Conservation (phyloP, 2,888 invertebrate genomes). For the Erebia epiphron region DNA sequence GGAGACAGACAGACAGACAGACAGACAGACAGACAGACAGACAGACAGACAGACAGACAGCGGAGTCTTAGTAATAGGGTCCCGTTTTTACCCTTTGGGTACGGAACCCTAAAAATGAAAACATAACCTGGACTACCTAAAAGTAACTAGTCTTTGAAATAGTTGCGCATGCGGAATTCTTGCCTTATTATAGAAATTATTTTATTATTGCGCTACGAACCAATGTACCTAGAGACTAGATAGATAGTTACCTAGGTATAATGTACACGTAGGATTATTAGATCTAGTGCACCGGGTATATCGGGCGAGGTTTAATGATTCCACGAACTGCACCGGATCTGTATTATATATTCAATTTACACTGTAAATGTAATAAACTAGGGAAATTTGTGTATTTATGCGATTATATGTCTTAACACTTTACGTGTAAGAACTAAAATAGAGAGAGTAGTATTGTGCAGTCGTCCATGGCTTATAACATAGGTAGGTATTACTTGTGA, state of each 20-base stretch:
- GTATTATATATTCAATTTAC: slow-evolving; percentile 45
- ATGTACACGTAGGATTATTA: slow-evolving; percentile 19
- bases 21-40: too few relatives aligned
- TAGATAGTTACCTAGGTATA: not conserved
- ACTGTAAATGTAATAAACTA: slow-evolving; percentile 31
- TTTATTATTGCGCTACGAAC: not conserved
- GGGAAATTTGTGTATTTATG: not conserved
- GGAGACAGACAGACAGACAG: too few relatives aligned
- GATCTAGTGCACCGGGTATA: slow-evolving; percentile 29
- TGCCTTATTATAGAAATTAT: not conserved
- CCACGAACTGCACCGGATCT: slow-evolving; percentile 45
- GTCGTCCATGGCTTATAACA: not conserved
- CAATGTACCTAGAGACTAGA: not conserved
- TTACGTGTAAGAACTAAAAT: not conserved
- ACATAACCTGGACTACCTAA: too few relatives aligned
- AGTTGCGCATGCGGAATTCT: not conserved
- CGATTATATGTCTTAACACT: slow-evolving; percentile 1
- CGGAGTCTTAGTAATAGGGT: too few relatives aligned
- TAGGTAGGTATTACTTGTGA: not conserved
- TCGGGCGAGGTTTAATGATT: slow-evolving; percentile 44
- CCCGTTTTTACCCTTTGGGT: too few relatives aligned
- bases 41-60: too few relatives aligned
- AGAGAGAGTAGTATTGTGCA: not conserved
- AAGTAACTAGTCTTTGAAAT: not conserved
- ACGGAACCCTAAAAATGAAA: too few relatives aligned